phyloP scores from a whole-genome alignment of 1,140 invertebrate genomes.

The Bombus waltoni region DNA sequence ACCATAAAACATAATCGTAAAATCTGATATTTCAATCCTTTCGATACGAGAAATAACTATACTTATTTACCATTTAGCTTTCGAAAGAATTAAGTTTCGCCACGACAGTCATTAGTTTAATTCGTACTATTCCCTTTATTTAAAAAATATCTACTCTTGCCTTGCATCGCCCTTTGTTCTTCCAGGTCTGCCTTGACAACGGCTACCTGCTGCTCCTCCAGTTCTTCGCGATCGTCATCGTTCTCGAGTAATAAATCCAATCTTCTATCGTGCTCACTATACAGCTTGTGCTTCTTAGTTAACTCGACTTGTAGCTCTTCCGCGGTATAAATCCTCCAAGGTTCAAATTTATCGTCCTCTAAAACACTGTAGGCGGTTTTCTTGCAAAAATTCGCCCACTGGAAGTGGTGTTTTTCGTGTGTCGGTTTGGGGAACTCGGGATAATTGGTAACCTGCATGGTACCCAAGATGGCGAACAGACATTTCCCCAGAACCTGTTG shows the following conservation, averaged over 20 bases:
- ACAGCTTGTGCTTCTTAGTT: slow-evolving; percentile 50
- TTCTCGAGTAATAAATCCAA: slow-evolving; percentile 51
- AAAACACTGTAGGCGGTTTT: slow-evolving; percentile 47
- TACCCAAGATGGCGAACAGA: slow-evolving; percentile 77
- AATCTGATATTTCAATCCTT: not conserved
- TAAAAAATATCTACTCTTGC: slow-evolving; percentile 10
- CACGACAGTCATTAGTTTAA: not conserved
- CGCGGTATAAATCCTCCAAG: slow-evolving; percentile 59
- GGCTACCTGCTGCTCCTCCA: slow-evolving; percentile 11
- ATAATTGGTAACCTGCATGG: slow-evolving; percentile 80
- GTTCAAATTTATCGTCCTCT: slow-evolving; percentile 45
- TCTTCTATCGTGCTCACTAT: slow-evolving; percentile 48
- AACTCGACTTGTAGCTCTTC: slow-evolving; percentile 45
- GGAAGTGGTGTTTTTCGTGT: slow-evolving; percentile 21
- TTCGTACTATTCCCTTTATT: not conserved
- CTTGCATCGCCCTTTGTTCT: slow-evolving; percentile 57
- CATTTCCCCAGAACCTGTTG: slow-evolving; percentile 76
- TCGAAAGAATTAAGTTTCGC: not conserved
- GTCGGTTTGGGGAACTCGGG: slow-evolving; percentile 50
- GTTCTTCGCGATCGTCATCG: slow-evolving; percentile 56
- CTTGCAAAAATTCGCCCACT: slow-evolving; percentile 58
- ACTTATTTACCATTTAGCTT: not conserved
- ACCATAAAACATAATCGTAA: not conserved
- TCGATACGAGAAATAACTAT: not conserved
- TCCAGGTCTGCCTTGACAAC: slow-evolving; percentile 37